Percentiles rank a stretch among this genome's conserved stretches.
Evolutionary conservation across 1,140 invertebrate genomes (phyloP).

Genomic region (Drosophila parabipectinata): DNA sequence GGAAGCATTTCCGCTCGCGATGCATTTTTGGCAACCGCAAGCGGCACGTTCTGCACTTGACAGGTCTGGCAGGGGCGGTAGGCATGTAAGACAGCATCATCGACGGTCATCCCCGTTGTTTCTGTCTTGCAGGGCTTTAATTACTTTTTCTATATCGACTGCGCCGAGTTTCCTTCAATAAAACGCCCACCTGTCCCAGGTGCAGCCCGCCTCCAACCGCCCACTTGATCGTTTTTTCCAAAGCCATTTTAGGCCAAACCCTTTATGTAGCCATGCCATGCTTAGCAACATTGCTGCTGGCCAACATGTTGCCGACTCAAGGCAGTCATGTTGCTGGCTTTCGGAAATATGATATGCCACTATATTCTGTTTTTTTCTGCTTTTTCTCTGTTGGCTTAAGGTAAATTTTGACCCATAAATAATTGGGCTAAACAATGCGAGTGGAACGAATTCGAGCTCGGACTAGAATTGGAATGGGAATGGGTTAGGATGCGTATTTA

Average conservation of each 20-base stretch:
- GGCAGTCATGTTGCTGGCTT: constrained; percentile 13
- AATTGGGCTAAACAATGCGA: constrained; percentile 72
- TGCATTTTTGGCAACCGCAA: constrained; percentile 56
- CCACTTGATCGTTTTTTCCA: constrained; percentile 45
- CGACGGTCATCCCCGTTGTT: constrained; percentile 21
- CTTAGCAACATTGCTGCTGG: constrained; percentile 3
- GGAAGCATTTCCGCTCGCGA: constrained; percentile 35
- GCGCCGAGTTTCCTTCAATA: constrained; percentile 13
- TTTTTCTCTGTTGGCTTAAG: constrained; percentile 42
- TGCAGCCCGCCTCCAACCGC: constrained; percentile 9
- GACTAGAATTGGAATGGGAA: neutral
- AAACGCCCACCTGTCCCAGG: constrained; percentile 43
- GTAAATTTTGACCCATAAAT: constrained; percentile 74
- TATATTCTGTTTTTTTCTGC: constrained; percentile 9
- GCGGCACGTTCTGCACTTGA: constrained; percentile 75
- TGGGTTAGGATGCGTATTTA: neutral
- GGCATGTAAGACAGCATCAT: constrained; percentile 42
- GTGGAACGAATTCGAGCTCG: constrained; percentile 51
- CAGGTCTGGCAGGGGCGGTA: constrained; percentile 32
- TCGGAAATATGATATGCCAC: constrained; percentile 28
- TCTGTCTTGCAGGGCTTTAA: constrained; percentile 62
- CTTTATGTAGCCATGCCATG: constrained; percentile 3
- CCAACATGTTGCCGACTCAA: constrained; percentile 26
- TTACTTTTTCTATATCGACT: constrained; percentile 76
- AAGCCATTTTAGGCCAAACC: neutral